Base-by-base conservation (phyloP, 2,113 vertebrate genomes). In the Heterotilapia buettikoferi region DNA sequence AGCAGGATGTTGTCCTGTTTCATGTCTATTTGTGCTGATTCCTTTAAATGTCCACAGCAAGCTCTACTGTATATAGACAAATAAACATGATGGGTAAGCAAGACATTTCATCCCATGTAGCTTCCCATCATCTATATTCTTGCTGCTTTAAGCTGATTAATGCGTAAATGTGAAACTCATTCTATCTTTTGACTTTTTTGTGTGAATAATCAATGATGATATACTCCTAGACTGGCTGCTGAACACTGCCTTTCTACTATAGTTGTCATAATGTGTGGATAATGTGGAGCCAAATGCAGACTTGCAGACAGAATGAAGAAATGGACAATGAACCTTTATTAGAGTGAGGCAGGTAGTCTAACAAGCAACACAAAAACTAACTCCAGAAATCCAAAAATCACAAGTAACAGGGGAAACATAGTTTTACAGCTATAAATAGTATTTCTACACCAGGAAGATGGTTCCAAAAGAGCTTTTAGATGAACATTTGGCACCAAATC, bases 1-100 rank as follows among this genome's bases (percentile, higher is more conserved):
- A 47, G 1, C 24, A 47, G 38, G 38, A 73, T 45, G 68, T 18
- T 18, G 68, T 0, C 13, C 40, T 2, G 14, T 18, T 26, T 47
- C 12, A 43, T 71, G 5, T 71, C n/a, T 73, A 24, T 43, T 73
- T 43, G 24, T 76, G 68, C 68, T 19, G 21, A 29, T 76, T 47
- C 68, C 40, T 29, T 29, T 29, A 47, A 76, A 29, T 47, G 68
- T 73, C 40, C 68, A 73, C 21, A 26, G 40, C 8, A 10, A 16
- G 66, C 40, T 26, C 7, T 16, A 38, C 1, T 68, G 9, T 73
- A 11, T 29, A 47, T 18, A 29, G 1, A 73, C 21, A 73, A 45
- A 73, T 47, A 73, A 71, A 71, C 1, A 68, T 29, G 68, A 18
- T 43, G 66, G 66, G 36, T 71, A 71, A 43, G 36, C 1, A 9